Evolutionary conservation across 2,113 vertebrate species (phyloP), one percentile per base, ranked within the genome.

Genomic region (Budorcas taxicolor): DNA sequence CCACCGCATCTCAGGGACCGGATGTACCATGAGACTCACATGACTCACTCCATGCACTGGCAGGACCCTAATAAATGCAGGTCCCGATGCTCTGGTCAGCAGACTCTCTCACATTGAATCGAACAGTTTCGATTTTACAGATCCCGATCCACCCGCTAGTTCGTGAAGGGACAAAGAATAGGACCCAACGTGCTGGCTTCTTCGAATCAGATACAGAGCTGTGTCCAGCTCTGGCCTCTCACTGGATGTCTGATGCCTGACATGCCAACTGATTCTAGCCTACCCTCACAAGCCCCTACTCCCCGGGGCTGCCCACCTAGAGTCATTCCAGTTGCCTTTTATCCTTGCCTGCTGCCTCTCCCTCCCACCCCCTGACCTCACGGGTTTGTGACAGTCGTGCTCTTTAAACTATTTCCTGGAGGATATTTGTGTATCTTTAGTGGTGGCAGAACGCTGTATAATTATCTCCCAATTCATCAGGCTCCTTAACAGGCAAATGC

Each of bases 401-500:
- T 87, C 87, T 98, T 97, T 95, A 67, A 92, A 94, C 84, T 40
- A 98, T 96, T 96, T 98, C 94, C 97, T 94, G 85, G 27, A 90
- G 80, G 97, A 91, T 97, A 97, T 98, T 98, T 98, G 87, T 95
- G 93, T 98, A 98, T 91, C 87, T 58, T 97, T 57, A 90, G 86
- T 82, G 89, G 92, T 96, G 96, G 95, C 33, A 12, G 95, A 93
- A 96, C 2, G 86, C 97, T 98, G 85, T 95, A 88, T 98, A 97
- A 98, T 98, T 98, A 97, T 96, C 97, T 97, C 97, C 95, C 97
- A 94, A 96, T 98, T 98, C 97, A 98, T 96, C 76, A 53, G 91
- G 57, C 96, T 97, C 95, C 83, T 95, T 98, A 98, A 98, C 89
- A 97, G 91, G 90, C 88, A 98, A 99, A 98, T 96, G 98, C 84